phyloP scores from a whole-genome alignment of 2,113 vertebrate species.

The Carassius auratus region DNA sequence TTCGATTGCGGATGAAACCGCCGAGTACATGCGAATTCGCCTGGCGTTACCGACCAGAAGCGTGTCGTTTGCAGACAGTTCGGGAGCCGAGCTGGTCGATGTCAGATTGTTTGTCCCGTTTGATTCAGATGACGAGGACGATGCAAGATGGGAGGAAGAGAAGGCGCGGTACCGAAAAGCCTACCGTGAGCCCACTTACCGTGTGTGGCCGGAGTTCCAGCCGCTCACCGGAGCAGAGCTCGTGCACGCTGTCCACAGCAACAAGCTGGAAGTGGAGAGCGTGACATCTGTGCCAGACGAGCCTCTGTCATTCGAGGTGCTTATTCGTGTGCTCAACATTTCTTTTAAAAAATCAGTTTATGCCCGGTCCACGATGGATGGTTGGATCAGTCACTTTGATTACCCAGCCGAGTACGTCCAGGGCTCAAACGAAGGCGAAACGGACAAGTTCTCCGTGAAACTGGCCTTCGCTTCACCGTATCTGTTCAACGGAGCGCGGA shows the following conservation, averaged over 20 bases:
- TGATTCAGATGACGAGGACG: slow-evolving; percentile 75
- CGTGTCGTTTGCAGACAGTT: slow-evolving; percentile 75
- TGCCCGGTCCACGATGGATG: slow-evolving; percentile 83
- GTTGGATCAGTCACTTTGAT: slow-evolving; percentile 80
- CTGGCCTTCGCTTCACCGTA: slow-evolving; percentile 78
- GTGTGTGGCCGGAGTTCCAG: slow-evolving; percentile 69
- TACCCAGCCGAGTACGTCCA: slow-evolving; percentile 81
- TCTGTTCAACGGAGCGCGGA: slow-evolving; percentile 77
- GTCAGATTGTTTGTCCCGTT: slow-evolving; percentile 76
- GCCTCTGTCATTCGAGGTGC: slow-evolving; percentile 75
- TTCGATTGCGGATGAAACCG: slow-evolving; percentile 77
- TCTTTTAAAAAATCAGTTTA: slow-evolving; percentile 85
- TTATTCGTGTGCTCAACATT: slow-evolving; percentile 82
- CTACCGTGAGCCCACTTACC: slow-evolving; percentile 64
- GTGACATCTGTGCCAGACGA: slow-evolving; percentile 70
- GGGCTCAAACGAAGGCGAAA: slow-evolving; percentile 77
- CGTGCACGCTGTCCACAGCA: slow-evolving; percentile 61
- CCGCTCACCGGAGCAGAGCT: slow-evolving; percentile 53
- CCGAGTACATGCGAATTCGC: slow-evolving; percentile 77
- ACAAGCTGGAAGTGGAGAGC: slow-evolving; percentile 81
- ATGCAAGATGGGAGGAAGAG: slow-evolving; percentile 74
- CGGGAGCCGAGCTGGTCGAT: slow-evolving; percentile 73
- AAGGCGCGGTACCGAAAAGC: slow-evolving; percentile 68
- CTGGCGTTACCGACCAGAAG: slow-evolving; percentile 64
- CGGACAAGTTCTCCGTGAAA: slow-evolving; percentile 81